phyloP scores from a whole-genome alignment of 2,113 vertebrate species.

The Ancistrus triradiatus region DNA sequence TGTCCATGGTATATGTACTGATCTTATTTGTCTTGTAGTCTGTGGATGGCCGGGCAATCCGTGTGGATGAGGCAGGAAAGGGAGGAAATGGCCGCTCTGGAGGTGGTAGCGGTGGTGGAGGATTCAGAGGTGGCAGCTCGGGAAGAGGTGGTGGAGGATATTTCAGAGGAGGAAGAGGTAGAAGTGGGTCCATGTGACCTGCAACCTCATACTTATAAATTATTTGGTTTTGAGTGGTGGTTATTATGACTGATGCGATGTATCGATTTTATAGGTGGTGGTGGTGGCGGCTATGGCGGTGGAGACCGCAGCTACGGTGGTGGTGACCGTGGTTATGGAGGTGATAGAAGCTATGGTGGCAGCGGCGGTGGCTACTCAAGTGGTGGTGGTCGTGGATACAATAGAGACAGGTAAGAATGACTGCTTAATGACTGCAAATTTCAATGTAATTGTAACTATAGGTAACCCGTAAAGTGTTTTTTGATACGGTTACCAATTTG shows the following conservation, averaged over 20 bases:
- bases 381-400: constrained; percentile 46
- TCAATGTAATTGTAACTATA: too few species aligned
- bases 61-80: constrained; percentile 94
- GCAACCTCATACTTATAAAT: background rate
- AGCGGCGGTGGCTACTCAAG: constrained; percentile 65
- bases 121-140: constrained; percentile 66
- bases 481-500: too few species aligned
- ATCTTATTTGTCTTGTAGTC: constrained; percentile 61
- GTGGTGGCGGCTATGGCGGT: constrained; percentile 56
- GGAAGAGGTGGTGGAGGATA: constrained; percentile 64
- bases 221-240: background rate
- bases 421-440: too few species aligned
- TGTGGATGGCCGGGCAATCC: constrained; percentile 86
- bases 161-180: constrained; percentile 77
- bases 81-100: constrained; percentile 69
- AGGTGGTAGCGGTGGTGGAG: constrained; percentile 72
- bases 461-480: too few species aligned
- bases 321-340: constrained; percentile 30
- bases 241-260: background rate
- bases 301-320: constrained; percentile 36
- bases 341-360: constrained; percentile 59
- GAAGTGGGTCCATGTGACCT: constrained; percentile 65
- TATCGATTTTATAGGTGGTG: constrained; percentile 33
- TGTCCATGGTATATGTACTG: background rate
- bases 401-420: constrained; percentile 45